Conservation (phyloP, 2,888 invertebrate genomes). For the Priocnemis perturbator region DNA sequence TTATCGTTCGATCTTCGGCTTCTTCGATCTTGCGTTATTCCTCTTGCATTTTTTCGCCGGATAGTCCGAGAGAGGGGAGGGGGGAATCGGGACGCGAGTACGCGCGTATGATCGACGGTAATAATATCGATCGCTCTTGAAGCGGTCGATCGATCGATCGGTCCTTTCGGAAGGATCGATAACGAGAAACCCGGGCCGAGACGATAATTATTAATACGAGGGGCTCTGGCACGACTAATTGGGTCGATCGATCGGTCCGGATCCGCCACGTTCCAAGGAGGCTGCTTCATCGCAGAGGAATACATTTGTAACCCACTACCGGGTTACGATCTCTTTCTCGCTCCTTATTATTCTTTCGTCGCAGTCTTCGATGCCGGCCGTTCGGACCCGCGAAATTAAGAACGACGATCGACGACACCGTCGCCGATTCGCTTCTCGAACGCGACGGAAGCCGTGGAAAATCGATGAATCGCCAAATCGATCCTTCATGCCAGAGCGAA, state of each 20-base stretch:
- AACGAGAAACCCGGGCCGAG: conserved; percentile 24
- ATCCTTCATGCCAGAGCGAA: conserved; percentile 33
- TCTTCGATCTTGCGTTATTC: conserved; percentile 12
- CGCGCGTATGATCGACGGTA: conserved; percentile 14
- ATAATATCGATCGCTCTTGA: conserved; percentile 14
- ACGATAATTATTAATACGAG: conserved; percentile 38
- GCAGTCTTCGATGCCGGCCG: background rate
- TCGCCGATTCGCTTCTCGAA: conserved; percentile 29
- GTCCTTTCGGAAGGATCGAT: conserved; percentile 25
- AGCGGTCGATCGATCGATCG: conserved; percentile 18
- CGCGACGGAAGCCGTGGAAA: conserved; percentile 47
- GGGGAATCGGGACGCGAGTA: conserved; percentile 1
- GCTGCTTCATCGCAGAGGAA: conserved; percentile 5
- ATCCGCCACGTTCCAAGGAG: too few relatives aligned
- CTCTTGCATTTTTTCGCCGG: conserved; percentile 2
- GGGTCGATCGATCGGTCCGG: conserved; percentile 40
- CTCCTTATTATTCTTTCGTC: conserved; percentile 19
- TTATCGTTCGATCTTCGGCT: conserved; percentile 38
- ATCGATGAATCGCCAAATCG: conserved; percentile 51
- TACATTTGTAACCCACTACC: conserved; percentile 9
- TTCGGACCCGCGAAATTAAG: conserved; percentile 14
- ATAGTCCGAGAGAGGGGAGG: background rate
- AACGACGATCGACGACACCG: too few relatives aligned
- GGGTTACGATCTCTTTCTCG: conserved; percentile 15
- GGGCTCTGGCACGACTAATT: conserved; percentile 48